These are phyloP conservation scores for Xiphorhynchus erythropygius DNA, from an alignment of 2,797 vertebrate genomes.

Conservation along the genomic window DNA sequence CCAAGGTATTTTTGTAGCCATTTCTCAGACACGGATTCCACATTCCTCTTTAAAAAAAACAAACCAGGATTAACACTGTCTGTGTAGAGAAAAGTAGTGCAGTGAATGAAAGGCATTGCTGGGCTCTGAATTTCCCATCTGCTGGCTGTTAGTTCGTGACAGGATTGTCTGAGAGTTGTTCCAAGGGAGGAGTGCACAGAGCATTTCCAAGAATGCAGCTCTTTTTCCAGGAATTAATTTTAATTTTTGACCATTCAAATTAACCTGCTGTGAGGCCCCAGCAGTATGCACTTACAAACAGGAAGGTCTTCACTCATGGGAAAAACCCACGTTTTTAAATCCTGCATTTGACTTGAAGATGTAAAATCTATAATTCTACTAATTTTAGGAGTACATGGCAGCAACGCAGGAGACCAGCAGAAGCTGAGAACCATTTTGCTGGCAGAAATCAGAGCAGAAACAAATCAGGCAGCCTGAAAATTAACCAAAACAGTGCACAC, in stretches of 20 bases:
- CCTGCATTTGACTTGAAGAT: not conserved
- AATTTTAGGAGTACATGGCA: not conserved
- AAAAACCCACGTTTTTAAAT: not conserved
- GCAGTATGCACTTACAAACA: not conserved
- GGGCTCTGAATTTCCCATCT: not conserved
- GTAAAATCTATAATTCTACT: not conserved
- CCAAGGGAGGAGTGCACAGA: not conserved
- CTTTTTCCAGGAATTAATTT: slow-evolving; percentile 9
- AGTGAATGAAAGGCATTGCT: not conserved
- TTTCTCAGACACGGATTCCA: not conserved
- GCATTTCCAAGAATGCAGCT: not conserved
- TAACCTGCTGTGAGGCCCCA: not conserved
- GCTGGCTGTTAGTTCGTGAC: not conserved
- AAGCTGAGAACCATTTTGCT: not conserved
- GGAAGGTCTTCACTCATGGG: not conserved
- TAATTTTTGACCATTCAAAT: not conserved
- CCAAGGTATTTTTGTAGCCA: not conserved
- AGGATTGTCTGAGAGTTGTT: not conserved
- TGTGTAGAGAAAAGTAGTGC: not conserved
- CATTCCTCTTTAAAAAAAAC: not conserved
- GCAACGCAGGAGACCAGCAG: not conserved
- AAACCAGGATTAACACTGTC: not conserved
- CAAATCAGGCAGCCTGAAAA: not conserved
- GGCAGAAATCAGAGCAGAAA: not conserved
- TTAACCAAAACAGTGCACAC: not conserved